Conservation (phyloP, 1,140 invertebrate genomes). For the Drosophila equinoxialis region DNA sequence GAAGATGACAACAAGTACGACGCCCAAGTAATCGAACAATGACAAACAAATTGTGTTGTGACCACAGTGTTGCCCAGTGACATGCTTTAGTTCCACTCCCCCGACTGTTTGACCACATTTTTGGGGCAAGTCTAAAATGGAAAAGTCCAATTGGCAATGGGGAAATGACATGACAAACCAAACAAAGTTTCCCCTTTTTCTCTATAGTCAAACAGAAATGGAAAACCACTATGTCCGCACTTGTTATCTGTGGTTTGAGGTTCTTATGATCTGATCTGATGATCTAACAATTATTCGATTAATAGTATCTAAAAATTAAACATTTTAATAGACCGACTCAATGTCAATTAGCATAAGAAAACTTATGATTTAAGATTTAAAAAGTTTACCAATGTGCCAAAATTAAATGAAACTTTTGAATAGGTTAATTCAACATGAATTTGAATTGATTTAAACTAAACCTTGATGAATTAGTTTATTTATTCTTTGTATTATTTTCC, state of each 20-base stretch:
- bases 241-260: not conserved
- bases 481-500: too few relatives aligned
- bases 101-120: constrained; percentile 40
- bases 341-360: too few relatives aligned
- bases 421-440: too few relatives aligned
- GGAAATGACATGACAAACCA: constrained; percentile 40
- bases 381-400: too few relatives aligned
- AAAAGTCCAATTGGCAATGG: constrained; percentile 50
- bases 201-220: not conserved
- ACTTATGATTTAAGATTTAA: too few relatives aligned
- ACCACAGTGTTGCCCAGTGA: constrained; percentile 52
- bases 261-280: not conserved
- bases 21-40: constrained; percentile 46
- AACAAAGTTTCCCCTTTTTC: not conserved
- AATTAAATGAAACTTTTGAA: too few relatives aligned
- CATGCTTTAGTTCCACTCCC: constrained; percentile 11
- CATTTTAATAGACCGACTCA: too few relatives aligned
- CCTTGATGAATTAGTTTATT: too few relatives aligned
- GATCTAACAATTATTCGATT: too few relatives aligned
- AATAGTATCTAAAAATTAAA: too few relatives aligned
- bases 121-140: constrained; percentile 34
- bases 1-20: constrained; percentile 37
- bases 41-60: constrained; percentile 72
- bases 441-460: too few relatives aligned
- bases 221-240: not conserved